Percentiles rank a stretch among this genome's conserved stretches.
These are phyloP conservation scores for Glaucidium brasilianum DNA, from an alignment of 2,113 vertebrate genomes.

Conservation along the genomic window DNA sequence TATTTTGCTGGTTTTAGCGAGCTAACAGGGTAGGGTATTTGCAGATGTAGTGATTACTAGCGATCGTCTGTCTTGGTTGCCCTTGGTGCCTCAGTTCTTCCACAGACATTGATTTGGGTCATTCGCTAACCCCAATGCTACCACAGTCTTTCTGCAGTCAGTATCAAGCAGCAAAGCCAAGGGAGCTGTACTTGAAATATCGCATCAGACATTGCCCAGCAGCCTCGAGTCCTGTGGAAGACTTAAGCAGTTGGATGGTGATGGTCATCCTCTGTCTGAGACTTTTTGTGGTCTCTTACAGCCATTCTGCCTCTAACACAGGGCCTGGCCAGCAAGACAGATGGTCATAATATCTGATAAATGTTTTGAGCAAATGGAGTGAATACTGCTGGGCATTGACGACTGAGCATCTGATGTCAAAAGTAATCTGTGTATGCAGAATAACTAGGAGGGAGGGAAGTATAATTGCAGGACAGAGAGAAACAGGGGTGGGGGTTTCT, in stretches of 20 bases:
- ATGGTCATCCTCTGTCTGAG: not conserved
- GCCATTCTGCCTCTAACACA: not conserved
- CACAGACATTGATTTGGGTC: not conserved
- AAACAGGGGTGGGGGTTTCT: not conserved
- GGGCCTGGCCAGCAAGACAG: not conserved
- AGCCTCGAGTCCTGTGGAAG: not conserved
- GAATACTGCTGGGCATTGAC: not conserved
- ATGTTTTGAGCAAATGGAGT: not conserved
- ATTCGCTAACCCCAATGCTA: not conserved
- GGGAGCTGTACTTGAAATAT: not conserved
- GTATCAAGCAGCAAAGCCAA: accelerated
- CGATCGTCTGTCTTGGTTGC: accelerated
- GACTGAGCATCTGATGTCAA: slow-evolving; percentile 24
- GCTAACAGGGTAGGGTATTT: not conserved
- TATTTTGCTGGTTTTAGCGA: not conserved
- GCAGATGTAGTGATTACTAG: not conserved
- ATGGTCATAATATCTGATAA: slow-evolving; percentile 28
- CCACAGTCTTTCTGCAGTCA: not conserved
- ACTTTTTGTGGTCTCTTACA: not conserved
- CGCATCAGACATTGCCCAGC: not conserved
- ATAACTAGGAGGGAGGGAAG: not conserved
- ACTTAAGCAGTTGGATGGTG: not conserved
- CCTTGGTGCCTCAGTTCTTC: not conserved
- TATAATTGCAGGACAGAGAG: slow-evolving; percentile 22
- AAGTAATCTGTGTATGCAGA: slow-evolving; percentile 6